Evolutionary conservation across 2,113 vertebrate species (phyloP), one percentile per base, ranked within the genome.

Genomic region (Psammodynastes pulverulentus): DNA sequence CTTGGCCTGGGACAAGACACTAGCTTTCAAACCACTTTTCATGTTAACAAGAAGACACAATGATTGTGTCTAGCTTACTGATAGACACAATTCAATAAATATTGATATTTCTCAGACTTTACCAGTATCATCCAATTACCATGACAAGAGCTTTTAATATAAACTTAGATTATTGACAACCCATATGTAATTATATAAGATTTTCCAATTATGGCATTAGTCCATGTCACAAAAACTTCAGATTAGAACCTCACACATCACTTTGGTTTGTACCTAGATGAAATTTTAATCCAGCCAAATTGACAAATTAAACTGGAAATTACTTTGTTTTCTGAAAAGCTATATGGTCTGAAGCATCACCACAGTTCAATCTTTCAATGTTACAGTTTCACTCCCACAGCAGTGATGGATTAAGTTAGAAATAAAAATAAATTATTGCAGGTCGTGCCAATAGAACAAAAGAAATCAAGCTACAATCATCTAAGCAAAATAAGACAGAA

Each of bases 51-150:
- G 96, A 94, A 97, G 96, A 96, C 94, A 85, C 95, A 95, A 91
- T 96, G 96, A 96, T 93, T 88, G 62, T 96, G 93, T 95, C 95
- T 95, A 94, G 89, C 96, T 96, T 96, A 96, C 91, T 96, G 96
- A 96, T 92, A 95, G 94, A 79, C 79, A 96, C 43, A 94, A 92
- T 95, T 96, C 95, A 96, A 95, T 95, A 96, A 46, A 93, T 96
- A 97, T 93, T 94, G 94, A 96, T 94, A 97, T 94, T 94, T 96
- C 94, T 90, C 94, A 95, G 90, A 92, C 90, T 92, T 96, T 97
- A 94, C 88, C 79, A 94, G 91, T 94, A 95, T 86, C 90, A 95
- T 79, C 87, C 85, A 95, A 95, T 96, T 97, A 97, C 96, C 91
- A 95, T 10, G 5, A 94, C 91, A 95, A 92, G 94, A 95, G 56